These are phyloP conservation scores for Nemurella pictetii DNA, from an alignment of 2,888 invertebrate species.

Conservation along the genomic window DNA sequence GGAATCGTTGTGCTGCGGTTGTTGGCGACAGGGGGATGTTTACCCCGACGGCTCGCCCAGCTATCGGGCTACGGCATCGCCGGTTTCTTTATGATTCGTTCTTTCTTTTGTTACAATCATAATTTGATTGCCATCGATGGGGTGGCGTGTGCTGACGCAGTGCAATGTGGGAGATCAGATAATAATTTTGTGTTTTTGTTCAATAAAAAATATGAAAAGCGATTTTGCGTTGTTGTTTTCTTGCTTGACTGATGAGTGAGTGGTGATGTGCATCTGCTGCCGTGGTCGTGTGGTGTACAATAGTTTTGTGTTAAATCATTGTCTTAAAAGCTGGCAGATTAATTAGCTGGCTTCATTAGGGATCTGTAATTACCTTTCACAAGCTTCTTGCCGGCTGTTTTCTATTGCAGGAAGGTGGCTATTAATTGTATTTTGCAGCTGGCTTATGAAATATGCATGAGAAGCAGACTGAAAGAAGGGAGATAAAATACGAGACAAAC, in stretches of 20 bases:
- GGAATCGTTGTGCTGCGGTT: background rate
- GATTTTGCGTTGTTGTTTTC: background rate
- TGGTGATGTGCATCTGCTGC: too few species aligned
- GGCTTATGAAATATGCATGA: background rate
- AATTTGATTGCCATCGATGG: slow-evolving; percentile 35
- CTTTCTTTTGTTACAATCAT: slow-evolving; percentile 40
- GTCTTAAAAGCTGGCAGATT: too few species aligned
- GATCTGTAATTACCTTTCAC: background rate
- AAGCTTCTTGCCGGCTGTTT: background rate
- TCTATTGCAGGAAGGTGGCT: background rate
- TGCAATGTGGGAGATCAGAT: slow-evolving; percentile 35
- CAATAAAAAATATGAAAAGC: slow-evolving; percentile 33
- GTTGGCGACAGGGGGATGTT: slow-evolving; percentile 6
- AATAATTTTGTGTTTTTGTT: slow-evolving; percentile 36
- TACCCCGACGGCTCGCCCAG: background rate
- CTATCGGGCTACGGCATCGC: background rate
- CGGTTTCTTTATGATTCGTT: slow-evolving; percentile 37
- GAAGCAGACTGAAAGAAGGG: background rate
- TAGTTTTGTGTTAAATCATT: too few species aligned
- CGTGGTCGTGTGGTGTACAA: too few species aligned
- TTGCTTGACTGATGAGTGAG: background rate
- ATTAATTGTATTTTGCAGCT: background rate
- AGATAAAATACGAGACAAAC: too few species aligned
- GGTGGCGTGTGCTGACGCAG: slow-evolving; percentile 29
- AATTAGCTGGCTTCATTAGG: background rate